A percentile compares a stretch with the other conserved stretches of the same genome.
These are phyloP conservation scores for Arctia plantaginis DNA, from an alignment of 2,888 invertebrate genomes.

Conservation along the genomic window DNA sequence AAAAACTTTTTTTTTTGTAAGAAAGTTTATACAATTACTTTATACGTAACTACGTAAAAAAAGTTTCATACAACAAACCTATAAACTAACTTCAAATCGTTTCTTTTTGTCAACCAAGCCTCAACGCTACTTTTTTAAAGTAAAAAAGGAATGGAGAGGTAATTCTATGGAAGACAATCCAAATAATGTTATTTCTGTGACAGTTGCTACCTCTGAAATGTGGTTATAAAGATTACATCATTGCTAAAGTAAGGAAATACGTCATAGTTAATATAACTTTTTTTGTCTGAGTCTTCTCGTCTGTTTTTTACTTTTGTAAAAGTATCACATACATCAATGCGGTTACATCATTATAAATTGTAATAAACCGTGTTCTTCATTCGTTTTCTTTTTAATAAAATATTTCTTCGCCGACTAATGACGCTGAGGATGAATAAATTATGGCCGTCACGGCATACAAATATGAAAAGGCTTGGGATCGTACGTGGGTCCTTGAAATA, in stretches of 20 bases:
- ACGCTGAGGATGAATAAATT: too few relatives aligned
- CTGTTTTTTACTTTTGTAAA: too few relatives aligned
- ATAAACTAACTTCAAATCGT: background rate
- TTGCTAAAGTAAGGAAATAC: background rate
- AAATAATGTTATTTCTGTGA: slow-evolving; percentile 4
- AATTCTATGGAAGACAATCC: background rate
- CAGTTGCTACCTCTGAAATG: background rate
- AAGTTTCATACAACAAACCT: background rate
- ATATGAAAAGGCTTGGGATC: background rate
- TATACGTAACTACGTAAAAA: background rate
- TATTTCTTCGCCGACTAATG: too few relatives aligned
- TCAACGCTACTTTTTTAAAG: background rate
- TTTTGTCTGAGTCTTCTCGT: background rate
- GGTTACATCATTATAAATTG: too few relatives aligned
- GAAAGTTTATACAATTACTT: background rate
- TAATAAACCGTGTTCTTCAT: too few relatives aligned
- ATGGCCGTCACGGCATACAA: background rate
- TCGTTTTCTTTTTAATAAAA: too few relatives aligned
- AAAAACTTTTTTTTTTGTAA: too few relatives aligned
- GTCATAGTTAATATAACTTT: background rate
- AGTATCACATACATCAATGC: too few relatives aligned
- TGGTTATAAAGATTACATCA: slow-evolving; percentile 8
- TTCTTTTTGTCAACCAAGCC: background rate
- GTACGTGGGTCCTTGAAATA: background rate
- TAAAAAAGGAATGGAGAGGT: background rate